These are phyloP conservation scores for Nasonia giraulti DNA, from an alignment of 1,140 invertebrate species.

Conservation along the genomic window DNA sequence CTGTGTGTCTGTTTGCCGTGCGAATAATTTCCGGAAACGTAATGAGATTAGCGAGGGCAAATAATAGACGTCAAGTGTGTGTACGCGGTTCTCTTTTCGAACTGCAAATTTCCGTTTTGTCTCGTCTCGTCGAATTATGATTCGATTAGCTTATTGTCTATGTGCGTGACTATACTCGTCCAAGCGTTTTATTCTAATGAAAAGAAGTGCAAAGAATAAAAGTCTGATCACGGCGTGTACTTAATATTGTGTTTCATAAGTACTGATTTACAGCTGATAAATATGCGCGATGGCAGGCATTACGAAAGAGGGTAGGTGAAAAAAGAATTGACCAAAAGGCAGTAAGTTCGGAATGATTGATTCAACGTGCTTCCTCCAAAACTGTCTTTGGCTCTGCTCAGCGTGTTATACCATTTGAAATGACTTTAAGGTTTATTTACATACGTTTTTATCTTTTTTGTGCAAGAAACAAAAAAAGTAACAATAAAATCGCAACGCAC, in stretches of 20 bases:
- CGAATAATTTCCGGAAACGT: background rate
- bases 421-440: conserved; percentile 67
- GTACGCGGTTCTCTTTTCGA: background rate
- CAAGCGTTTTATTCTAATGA: too few species aligned
- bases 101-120: background rate
- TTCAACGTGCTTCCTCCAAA: conserved; percentile 8
- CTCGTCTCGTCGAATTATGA: background rate
- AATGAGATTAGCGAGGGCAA: background rate
- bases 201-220: too few species aligned
- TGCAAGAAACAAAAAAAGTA: conserved; percentile 64
- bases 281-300: too few species aligned
- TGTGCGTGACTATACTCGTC: too few species aligned
- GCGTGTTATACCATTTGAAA: conserved; percentile 49
- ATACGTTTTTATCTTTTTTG: conserved; percentile 60
- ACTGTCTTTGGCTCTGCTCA: conserved; percentile 7
- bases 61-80: background rate
- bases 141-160: background rate
- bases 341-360: conserved; percentile 28
- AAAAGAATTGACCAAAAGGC: background rate
- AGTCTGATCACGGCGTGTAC: too few species aligned
- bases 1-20: background rate
- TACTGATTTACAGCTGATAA: too few species aligned
- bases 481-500: conserved; percentile 60
- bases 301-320: background rate
- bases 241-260: too few species aligned